A percentile compares a stretch with the other conserved stretches of the same genome.
Conservation (phyloP, 2,888 invertebrate species). For the Pemphredon lugubris region DNA sequence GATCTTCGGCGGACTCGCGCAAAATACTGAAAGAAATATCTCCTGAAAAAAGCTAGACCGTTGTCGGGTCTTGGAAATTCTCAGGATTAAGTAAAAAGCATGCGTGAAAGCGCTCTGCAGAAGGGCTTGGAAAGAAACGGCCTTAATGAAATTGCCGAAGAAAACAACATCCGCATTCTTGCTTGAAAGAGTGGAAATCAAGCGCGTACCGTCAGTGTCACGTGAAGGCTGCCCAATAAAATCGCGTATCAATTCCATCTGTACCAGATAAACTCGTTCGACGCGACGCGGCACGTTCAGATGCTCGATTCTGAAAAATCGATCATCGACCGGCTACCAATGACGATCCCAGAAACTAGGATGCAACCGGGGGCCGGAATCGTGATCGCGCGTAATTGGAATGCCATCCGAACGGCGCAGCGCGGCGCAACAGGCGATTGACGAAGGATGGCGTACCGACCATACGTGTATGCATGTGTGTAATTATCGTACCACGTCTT, state of each 20-base stretch:
- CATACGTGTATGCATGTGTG: too few relatives aligned
- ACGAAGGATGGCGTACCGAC: slow-evolving; percentile 49
- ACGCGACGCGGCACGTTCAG: too few relatives aligned
- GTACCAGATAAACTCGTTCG: slow-evolving; percentile 41
- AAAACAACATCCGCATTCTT: slow-evolving; percentile 48
- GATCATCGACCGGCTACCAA: slow-evolving; percentile 16
- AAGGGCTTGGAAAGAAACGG: slow-evolving; percentile 28
- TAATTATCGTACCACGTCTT: slow-evolving; percentile 42
- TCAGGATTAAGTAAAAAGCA: too few relatives aligned
- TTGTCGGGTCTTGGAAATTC: too few relatives aligned
- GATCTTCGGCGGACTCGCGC: too few relatives aligned
- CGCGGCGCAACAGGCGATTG: too few relatives aligned
- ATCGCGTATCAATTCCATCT: slow-evolving; percentile 45
- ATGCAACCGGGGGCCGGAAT: slow-evolving; percentile 39
- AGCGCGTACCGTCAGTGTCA: slow-evolving; percentile 26
- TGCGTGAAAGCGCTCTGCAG: too few relatives aligned
- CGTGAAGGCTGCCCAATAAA: slow-evolving; percentile 37
- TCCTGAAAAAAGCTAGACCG: too few relatives aligned
- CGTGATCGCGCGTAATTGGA: slow-evolving; percentile 58
- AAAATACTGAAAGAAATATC: too few relatives aligned
- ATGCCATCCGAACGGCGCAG: slow-evolving; percentile 47
- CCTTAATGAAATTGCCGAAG: slow-evolving; percentile 50
- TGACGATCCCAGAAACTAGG: slow-evolving; percentile 44
- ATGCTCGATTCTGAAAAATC: slow-evolving; percentile 2
- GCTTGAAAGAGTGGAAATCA: slow-evolving; percentile 21